Evolutionary conservation across 2,113 vertebrate species (phyloP), one percentile per base, ranked within the genome.

Genomic region (Sarotherodon lohbergeri): DNA sequence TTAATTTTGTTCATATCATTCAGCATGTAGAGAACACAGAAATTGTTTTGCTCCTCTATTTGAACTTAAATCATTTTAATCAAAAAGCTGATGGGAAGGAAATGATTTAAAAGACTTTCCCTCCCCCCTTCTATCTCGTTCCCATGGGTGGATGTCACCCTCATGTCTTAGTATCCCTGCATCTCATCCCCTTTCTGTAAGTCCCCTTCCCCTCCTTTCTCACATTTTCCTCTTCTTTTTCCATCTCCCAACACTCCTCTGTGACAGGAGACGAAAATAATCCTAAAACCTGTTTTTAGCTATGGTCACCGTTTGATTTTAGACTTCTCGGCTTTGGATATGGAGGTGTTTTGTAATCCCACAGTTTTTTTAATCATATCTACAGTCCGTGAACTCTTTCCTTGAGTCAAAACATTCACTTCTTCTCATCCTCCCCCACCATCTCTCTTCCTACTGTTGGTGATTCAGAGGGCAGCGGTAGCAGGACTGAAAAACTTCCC

Each of bases 381-480:
- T 80, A 24, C 43, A 59, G 54, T 43, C 32, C 22, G 2, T 46
- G 57, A 9, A 73, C 43, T 82, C 12, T 61, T 78, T 82, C 68
- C 46, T 78, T 39, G 63, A 81, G 90, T 90, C 83, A 83, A 86
- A 79, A 48, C 12, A 27, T 80, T 86, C 68, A 29, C 82, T 82
- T 41, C 46, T 84, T 12, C 80, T 83, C 61, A 19, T 90, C 90
- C 89, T 84, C 89, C 90, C 9, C 76, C 90, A 22, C 41, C 43
- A 82, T 68, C 63, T 24, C 59, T 88, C 92, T 79, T 89, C 92
- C 88, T 84, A 88, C 89, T 54, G 80, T 63, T 73, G 3, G 63
- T 93, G 90, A 93, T 80, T 93, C 93, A 93, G 86, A 86, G 85
- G 82, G 59, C 84, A 84, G 59, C 50, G 55, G 52, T 36, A 81